phyloP scores from a whole-genome alignment of 2,797 vertebrate genomes.

The Sebastes minor region DNA sequence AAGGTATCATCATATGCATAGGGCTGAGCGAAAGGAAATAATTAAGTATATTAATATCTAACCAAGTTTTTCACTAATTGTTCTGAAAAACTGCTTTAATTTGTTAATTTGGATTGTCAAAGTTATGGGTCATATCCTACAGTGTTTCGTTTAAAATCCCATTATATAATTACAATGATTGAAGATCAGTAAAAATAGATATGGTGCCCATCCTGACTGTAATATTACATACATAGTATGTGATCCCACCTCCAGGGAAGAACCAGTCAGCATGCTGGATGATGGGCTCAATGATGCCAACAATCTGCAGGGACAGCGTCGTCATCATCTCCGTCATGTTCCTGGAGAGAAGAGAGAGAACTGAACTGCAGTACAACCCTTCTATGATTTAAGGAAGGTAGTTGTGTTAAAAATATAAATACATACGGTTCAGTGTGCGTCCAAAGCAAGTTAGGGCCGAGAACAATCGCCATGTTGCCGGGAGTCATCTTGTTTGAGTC shows the following conservation, averaged over 20 bases:
- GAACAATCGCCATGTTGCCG: constrained; percentile 96
- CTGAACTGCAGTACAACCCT: not conserved
- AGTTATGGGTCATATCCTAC: not conserved
- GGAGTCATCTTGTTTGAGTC: constrained; percentile 98
- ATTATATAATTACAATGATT: not conserved
- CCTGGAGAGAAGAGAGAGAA: constrained; percentile 71
- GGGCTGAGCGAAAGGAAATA: not conserved
- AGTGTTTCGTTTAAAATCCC: not conserved
- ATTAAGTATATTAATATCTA: not conserved
- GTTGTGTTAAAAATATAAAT: not conserved
- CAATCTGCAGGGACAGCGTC: constrained; percentile 95
- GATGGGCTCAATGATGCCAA: constrained; percentile 95
- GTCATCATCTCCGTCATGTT: constrained; percentile 99
- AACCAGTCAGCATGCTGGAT: constrained; percentile 99
- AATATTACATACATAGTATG: constrained; percentile 28
- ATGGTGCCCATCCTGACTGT: not conserved
- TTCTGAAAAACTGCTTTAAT: not conserved
- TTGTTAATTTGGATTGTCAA: not conserved
- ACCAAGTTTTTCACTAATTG: not conserved
- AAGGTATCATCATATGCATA: not conserved
- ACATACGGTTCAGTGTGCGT: constrained; percentile 92
- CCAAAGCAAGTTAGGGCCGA: constrained; percentile 97
- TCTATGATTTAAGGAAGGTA: not conserved
- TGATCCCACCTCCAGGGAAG: constrained; percentile 92
- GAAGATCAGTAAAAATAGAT: not conserved